phyloP scores from a whole-genome alignment of 1,140 invertebrate species.

The Lucilia sericata region DNA sequence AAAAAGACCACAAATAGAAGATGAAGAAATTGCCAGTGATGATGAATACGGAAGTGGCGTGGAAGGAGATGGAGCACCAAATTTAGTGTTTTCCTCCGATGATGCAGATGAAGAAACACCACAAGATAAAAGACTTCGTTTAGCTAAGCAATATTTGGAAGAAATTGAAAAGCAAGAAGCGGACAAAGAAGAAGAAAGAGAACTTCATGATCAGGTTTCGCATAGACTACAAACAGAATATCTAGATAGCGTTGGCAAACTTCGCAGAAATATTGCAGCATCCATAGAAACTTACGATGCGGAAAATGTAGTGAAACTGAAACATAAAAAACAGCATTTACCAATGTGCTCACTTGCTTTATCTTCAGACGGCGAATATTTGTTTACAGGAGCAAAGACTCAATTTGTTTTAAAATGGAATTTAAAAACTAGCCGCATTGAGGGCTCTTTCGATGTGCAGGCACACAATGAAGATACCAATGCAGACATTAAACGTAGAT shows the following conservation, averaged over 20 bases:
- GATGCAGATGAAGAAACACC: conserved; percentile 84
- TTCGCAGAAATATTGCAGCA: conserved; percentile 80
- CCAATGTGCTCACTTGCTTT: conserved; percentile 87
- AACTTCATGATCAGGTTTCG: conserved; percentile 77
- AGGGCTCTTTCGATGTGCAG: conserved; percentile 61
- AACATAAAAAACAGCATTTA: conserved; percentile 80
- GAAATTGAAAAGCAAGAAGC: conserved; percentile 87
- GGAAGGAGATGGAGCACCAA: conserved; percentile 68
- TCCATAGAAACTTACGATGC: conserved; percentile 71
- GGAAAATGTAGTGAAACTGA: conserved; percentile 71
- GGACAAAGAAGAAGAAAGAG: conserved; percentile 75
- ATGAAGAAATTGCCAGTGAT: conserved; percentile 71
- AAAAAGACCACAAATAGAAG: conserved; percentile 59
- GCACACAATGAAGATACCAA: conserved; percentile 71
- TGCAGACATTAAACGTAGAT: conserved; percentile 67
- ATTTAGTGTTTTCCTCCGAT: conserved; percentile 71
- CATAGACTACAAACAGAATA: conserved; percentile 85
- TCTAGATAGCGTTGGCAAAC: conserved; percentile 84
- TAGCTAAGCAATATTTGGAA: conserved; percentile 89
- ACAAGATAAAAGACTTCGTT: conserved; percentile 87
- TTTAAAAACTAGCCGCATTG: conserved; percentile 65
- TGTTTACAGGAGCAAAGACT: conserved; percentile 91
- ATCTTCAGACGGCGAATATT: conserved; percentile 78
- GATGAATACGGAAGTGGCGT: conserved; percentile 66
- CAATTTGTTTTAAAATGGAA: conserved; percentile 88